phyloP scores from a whole-genome alignment of 2,797 vertebrate genomes.

The Buceros bicornis region DNA sequence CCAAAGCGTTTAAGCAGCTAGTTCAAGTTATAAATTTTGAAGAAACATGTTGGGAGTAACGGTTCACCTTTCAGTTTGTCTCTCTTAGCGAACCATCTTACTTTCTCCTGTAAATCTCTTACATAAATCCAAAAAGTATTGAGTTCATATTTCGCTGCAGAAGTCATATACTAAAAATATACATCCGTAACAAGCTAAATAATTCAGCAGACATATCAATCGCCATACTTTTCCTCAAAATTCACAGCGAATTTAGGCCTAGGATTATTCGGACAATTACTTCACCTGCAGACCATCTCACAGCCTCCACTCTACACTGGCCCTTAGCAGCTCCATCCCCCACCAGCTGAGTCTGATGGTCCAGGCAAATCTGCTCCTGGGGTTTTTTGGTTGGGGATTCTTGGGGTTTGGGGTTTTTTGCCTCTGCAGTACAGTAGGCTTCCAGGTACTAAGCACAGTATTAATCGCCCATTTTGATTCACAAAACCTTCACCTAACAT shows the following conservation, averaged over 20 bases:
- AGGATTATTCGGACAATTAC: not conserved
- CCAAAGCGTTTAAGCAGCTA: not conserved
- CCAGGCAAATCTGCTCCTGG: not conserved
- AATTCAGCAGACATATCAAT: slow-evolving; percentile 6
- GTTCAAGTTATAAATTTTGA: not conserved
- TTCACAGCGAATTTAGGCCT: not conserved
- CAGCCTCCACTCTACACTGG: not conserved
- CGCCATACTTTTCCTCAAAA: not conserved
- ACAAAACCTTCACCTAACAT: not conserved
- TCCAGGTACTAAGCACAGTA: not conserved
- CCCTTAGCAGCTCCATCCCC: not conserved
- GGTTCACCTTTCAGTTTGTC: not conserved
- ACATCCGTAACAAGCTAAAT: not conserved
- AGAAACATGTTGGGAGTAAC: not conserved
- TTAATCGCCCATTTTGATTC: not conserved
- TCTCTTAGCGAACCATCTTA: not conserved
- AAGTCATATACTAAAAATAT: slow-evolving; percentile 16
- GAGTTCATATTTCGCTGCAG: not conserved
- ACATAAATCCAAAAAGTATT: not conserved
- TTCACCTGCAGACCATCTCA: not conserved
- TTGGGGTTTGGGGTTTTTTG: not conserved
- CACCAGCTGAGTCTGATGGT: not conserved
- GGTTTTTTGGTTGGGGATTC: not conserved
- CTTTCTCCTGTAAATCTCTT: not conserved
- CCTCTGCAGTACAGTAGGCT: not conserved